A percentile compares a stretch with the other conserved stretches of the same genome.
phyloP scores from a whole-genome alignment of 2,113 vertebrate species.

The Microcebus murinus region DNA sequence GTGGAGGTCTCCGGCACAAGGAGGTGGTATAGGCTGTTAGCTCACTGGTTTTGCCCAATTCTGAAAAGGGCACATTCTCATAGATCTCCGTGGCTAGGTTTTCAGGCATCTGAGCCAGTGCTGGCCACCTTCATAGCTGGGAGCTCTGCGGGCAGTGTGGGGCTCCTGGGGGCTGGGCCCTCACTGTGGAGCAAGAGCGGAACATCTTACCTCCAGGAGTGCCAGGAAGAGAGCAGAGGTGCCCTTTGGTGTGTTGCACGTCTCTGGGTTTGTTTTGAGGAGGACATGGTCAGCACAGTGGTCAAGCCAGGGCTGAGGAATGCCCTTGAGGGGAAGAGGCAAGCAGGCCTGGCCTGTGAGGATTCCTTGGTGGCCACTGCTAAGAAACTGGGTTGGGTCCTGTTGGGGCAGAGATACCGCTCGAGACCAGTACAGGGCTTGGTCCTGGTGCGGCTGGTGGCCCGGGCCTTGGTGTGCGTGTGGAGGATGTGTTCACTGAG shows the following conservation, averaged over 20 bases:
- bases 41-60: neutral
- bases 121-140: accelerated
- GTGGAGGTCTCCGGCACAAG: neutral
- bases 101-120: neutral
- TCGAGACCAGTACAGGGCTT: accelerated
- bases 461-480: accelerated
- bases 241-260: too few relatives aligned
- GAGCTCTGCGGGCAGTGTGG: neutral
- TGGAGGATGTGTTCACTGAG: accelerated
- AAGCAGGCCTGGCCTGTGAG: accelerated
- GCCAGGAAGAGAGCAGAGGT: neutral
- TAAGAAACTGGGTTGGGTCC: neutral
- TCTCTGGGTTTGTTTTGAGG: neutral
- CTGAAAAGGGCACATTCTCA: neutral
- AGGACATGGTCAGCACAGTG: accelerated
- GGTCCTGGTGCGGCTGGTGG: neutral
- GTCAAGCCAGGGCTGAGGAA: neutral
- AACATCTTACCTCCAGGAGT: neutral
- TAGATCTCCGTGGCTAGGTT: neutral
- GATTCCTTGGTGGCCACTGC: neutral
- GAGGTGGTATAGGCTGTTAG: too few relatives aligned
- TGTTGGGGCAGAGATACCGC: neutral
- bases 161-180: neutral
- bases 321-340: neutral
- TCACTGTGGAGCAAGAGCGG: neutral